Percentiles rank a stretch among this genome's conserved stretches.
Evolutionary conservation across 1,140 invertebrate species (phyloP).

Genomic region (Mercenaria mercenaria): DNA sequence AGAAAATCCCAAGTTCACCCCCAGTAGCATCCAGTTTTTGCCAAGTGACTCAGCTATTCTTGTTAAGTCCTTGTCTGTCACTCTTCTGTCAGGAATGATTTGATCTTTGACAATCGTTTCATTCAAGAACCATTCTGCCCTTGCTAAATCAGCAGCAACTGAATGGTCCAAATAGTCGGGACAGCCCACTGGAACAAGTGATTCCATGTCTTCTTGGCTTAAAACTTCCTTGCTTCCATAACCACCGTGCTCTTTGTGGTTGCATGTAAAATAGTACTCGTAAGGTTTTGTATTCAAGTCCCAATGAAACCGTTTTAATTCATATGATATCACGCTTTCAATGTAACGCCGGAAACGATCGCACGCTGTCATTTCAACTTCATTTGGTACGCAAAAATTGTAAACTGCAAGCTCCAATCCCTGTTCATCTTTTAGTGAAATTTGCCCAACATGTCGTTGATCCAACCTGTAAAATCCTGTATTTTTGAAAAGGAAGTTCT

Average conservation of each 20-base stretch:
- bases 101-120: too few species aligned
- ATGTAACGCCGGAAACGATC: background rate
- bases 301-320: background rate
- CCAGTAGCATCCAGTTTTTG: too few species aligned
- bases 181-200: background rate
- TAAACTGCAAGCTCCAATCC: background rate
- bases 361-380: background rate
- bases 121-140: background rate
- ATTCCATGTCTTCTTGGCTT: background rate
- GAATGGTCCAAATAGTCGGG: background rate
- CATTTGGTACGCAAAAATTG: background rate
- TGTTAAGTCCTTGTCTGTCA: too few species aligned
- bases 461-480: background rate
- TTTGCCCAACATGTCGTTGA: background rate
- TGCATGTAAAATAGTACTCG: background rate
- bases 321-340: background rate
- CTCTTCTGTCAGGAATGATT: too few species aligned
- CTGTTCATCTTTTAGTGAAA: background rate
- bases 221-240: background rate
- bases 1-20: too few species aligned
- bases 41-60: too few species aligned
- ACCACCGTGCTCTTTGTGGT: background rate
- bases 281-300: background rate
- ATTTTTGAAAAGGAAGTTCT: background rate
- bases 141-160: background rate